Evolutionary conservation across 2,888 invertebrate species (phyloP).

Genomic region (Hymenopus coronatus): DNA sequence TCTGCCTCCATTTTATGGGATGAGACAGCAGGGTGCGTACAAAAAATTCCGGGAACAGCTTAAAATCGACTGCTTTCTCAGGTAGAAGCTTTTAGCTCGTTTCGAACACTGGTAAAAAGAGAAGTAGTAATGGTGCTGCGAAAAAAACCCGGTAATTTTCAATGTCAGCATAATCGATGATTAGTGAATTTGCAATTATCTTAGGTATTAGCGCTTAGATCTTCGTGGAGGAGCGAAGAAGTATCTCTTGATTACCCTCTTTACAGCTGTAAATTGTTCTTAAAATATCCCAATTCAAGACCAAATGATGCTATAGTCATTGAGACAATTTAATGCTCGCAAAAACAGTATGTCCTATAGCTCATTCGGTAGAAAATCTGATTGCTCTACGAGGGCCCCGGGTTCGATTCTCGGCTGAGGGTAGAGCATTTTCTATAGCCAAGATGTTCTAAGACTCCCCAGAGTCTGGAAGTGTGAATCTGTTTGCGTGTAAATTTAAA

Average conservation of each 20-base stretch:
- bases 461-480: too few species aligned
- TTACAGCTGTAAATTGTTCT: too few species aligned
- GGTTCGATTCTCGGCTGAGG: too few species aligned
- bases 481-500: too few species aligned
- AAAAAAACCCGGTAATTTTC: background rate
- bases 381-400: too few species aligned
- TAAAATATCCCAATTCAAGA: too few species aligned
- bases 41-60: background rate
- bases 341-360: too few species aligned
- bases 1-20: constrained; percentile 8
- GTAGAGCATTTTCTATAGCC: too few species aligned
- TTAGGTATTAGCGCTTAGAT: background rate
- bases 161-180: background rate
- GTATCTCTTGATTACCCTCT: background rate
- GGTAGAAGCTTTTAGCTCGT: background rate
- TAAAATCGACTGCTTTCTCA: background rate
- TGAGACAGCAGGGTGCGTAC: background rate
- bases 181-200: background rate
- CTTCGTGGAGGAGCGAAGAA: background rate
- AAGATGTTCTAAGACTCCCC: too few species aligned
- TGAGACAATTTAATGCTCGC: too few species aligned
- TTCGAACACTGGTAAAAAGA: background rate
- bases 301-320: too few species aligned
- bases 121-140: background rate
- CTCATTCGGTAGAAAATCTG: too few species aligned